phyloP scores from a whole-genome alignment of 2,113 vertebrate genomes.

The Mohoua ochrocephala region DNA sequence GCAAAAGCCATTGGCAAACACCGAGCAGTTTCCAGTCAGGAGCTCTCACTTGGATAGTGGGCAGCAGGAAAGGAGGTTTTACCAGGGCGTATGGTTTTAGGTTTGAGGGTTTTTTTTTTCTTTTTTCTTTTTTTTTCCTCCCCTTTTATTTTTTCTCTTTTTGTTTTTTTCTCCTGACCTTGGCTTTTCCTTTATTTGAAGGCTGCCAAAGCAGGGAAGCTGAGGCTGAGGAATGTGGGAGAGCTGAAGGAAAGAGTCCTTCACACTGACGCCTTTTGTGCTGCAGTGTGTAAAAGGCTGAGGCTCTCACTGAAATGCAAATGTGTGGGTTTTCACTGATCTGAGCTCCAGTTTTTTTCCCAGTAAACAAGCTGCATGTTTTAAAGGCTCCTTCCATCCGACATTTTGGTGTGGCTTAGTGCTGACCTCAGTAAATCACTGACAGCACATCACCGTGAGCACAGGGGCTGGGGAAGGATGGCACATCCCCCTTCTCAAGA shows the following conservation, averaged over 20 bases:
- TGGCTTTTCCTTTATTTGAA: background rate
- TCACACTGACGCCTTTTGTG: background rate
- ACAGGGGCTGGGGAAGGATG: background rate
- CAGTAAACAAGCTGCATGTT: background rate
- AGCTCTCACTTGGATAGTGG: background rate
- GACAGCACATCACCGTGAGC: background rate
- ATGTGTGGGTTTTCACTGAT: background rate
- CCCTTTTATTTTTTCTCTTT: too few relatives aligned
- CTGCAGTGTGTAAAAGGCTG: background rate
- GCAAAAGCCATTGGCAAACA: background rate
- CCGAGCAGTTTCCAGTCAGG: accelerated
- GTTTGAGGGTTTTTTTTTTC: accelerated
- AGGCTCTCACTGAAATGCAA: background rate
- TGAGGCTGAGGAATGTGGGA: background rate
- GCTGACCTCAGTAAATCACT: background rate
- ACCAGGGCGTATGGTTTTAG: background rate
- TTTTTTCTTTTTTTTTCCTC: too few relatives aligned
- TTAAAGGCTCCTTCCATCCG: background rate
- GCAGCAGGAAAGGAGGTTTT: background rate
- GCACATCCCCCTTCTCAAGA: background rate
- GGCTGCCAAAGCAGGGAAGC: background rate
- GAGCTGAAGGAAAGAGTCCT: background rate
- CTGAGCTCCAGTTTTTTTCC: background rate
- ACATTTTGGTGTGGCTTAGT: background rate
- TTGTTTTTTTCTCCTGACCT: background rate